Evolutionary conservation across 2,888 invertebrate genomes (phyloP).

Genomic region (Melieria crassipennis): DNA sequence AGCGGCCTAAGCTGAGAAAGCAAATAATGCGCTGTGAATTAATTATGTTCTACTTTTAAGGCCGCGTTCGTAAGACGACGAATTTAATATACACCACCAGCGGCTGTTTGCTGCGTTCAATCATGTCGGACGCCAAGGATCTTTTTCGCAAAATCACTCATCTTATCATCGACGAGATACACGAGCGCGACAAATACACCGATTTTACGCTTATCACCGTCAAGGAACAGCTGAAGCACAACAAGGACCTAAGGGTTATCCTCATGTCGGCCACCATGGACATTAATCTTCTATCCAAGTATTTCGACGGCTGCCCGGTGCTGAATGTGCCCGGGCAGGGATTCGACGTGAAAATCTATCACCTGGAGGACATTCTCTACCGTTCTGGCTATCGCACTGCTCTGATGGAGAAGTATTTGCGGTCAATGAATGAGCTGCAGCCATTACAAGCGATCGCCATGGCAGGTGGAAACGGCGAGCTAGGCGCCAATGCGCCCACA

Average conservation of each 20-base stretch:
- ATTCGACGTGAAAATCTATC: constrained; percentile 79
- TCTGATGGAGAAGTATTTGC: constrained; percentile 51
- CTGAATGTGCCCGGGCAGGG: constrained; percentile 80
- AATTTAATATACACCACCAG: constrained; percentile 62
- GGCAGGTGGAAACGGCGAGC: constrained; percentile 26
- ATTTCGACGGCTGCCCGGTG: constrained; percentile 84
- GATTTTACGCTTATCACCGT: constrained; percentile 92
- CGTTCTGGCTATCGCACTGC: constrained; percentile 57
- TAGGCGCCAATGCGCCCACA: constrained; percentile 14
- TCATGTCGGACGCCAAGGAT: constrained; percentile 77
- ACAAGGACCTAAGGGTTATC: constrained; percentile 80
- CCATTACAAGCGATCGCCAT: constrained; percentile 13
- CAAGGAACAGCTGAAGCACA: constrained; percentile 76
- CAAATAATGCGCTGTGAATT: background rate
- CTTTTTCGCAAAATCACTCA: constrained; percentile 72
- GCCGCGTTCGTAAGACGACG: constrained; percentile 52
- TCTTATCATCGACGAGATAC: constrained; percentile 92
- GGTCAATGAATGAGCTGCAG: constrained; percentile 40
- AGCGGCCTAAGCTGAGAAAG: background rate
- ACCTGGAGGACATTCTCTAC: constrained; percentile 84
- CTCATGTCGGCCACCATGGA: constrained; percentile 97
- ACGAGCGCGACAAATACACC: constrained; percentile 91
- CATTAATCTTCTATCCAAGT: constrained; percentile 79
- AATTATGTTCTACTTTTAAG: constrained; percentile 42
- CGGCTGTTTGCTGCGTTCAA: constrained; percentile 73